Evolutionary conservation across 2,888 invertebrate genomes (phyloP), one percentile per base, ranked within the genome.

Genomic region (Chalcis sispes): DNA sequence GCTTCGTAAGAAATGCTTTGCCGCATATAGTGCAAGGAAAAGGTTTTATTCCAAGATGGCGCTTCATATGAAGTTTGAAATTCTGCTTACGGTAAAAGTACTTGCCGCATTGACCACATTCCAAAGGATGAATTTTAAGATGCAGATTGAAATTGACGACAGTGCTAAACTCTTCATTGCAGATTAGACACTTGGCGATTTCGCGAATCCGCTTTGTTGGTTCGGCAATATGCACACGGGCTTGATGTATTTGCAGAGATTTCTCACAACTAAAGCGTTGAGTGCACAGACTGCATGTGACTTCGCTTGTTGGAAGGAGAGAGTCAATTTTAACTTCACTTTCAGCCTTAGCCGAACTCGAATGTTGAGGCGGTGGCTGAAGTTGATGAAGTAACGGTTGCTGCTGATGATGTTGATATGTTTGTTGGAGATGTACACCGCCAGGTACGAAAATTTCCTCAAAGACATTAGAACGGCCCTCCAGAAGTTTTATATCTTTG

Each of bases 21-120:
- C 93, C 93, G 86, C 96, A 96, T 18, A 94, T 91, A 3, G 93
- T 93, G 84, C 96, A 96, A 5, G 90, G 90, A 84, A 91, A 92
- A 80, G 94, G 94, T 85, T 94, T 94, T 85, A 95, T 93, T 20
- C 94, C 95, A 76, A 95, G 89, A 88, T 96, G 96, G 0, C 95
- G 93, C 85, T 95, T 95, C 86, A 94, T 91, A 86, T 96, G 96
- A 52, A 95, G 89, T 62, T 94, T 93, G 77, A 95, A 91, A 87
- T 94, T 95, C 80, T 93, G 93, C 86, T 93, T 91, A 20, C 93
- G 90, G 84, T 92, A 93, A 90, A 94, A 96, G 85, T 92, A 93
- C 85, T 95, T 95, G 15, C 95, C 95, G 85, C 96, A 96, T 20
- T 94, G 93, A 77, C 93, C 91, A 82, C 96, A 96, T 88, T 95